Conservation (phyloP, 2,888 invertebrate genomes). For the Acleris sparsana region DNA sequence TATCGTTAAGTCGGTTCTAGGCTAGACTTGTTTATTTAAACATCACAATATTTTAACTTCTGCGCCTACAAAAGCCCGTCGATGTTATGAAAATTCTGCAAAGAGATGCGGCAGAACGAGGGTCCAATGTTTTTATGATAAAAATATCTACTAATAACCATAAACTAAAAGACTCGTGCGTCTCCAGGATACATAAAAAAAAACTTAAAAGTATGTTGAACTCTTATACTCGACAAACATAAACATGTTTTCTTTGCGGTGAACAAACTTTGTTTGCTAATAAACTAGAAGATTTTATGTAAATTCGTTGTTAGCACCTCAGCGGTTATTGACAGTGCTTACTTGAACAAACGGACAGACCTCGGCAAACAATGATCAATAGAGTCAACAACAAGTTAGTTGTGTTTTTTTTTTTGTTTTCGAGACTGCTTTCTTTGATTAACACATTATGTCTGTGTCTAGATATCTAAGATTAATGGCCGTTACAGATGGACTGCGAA, state of each 20-base stretch:
- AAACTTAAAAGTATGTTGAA: slow-evolving; percentile 18
- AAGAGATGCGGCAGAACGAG: no score
- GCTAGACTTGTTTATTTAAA: no score
- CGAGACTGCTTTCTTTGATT: slow-evolving; percentile 5
- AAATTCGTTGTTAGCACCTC: slow-evolving; percentile 43
- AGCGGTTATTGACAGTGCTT: slow-evolving; percentile 39
- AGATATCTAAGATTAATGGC: neutral
- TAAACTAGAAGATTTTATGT: slow-evolving; percentile 40
- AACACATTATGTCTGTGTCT: neutral
- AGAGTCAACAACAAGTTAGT: slow-evolving; percentile 14
- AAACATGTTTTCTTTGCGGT: slow-evolving; percentile 37
- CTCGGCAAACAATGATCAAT: slow-evolving; percentile 6
- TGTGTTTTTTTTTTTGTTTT: slow-evolving; percentile 7
- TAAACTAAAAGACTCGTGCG: no score
- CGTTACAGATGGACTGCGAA: no score
- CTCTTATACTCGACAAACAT: slow-evolving; percentile 15
- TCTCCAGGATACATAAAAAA: no score
- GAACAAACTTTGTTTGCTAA: slow-evolving; percentile 42
- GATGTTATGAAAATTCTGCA: no score
- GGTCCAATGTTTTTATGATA: no score
- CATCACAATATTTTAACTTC: no score
- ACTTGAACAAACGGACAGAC: slow-evolving; percentile 20
- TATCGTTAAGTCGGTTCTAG: no score
- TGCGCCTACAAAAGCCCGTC: no score
- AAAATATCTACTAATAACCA: no score